Evolutionary conservation across 2,888 invertebrate genomes (phyloP), one percentile per base, ranked within the genome.

Genomic region (Eristalis pertinax): DNA sequence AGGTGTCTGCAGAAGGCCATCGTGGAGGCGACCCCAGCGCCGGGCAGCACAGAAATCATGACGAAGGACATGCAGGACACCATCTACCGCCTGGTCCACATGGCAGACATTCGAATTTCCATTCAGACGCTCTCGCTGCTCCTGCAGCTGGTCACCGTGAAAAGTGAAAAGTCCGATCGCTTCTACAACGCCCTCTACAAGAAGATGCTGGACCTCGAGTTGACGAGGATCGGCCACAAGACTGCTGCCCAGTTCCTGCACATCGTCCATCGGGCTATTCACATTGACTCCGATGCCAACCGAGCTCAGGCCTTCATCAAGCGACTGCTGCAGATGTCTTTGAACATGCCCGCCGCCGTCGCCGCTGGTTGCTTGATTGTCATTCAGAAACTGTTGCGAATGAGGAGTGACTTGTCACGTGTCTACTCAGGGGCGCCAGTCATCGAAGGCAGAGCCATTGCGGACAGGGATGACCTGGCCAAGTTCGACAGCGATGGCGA

Each of bases 151-250:
- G 90, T 93, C 19, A 90, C 91, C 0, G 91, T 91, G 0, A 91
- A 92, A 77, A 90, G 91, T 0, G 92, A 91, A 69, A 92, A 93
- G 75, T 90, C 92, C 0, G 93, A 93, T 89, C 91, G 93, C 0
- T 98, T 96, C 93, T 99, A 98, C 93, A 95, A 96, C 83, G 96
- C 98, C 0, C 94, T 99, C 43, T 99, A 99, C 92, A 95, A 95
- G 26, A 98, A 98, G 92, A 92, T 99, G 78, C 92, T 96, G 0
- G 97, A 97, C 92, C 94, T 97, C 0, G 95, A 96, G 77, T 92
- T 98, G 77, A 94, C 94, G 5, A 91, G 91, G n/a, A 90, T 92
- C 78, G 93, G 93, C 15, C 93, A 94, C 11, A 95, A 95, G 92
- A 95, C 94, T 13, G 95, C 96, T 0, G 96, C 97, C 0, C 95